Conservation (phyloP, 2,113 vertebrate genomes). For the Ammodytes dubius region DNA sequence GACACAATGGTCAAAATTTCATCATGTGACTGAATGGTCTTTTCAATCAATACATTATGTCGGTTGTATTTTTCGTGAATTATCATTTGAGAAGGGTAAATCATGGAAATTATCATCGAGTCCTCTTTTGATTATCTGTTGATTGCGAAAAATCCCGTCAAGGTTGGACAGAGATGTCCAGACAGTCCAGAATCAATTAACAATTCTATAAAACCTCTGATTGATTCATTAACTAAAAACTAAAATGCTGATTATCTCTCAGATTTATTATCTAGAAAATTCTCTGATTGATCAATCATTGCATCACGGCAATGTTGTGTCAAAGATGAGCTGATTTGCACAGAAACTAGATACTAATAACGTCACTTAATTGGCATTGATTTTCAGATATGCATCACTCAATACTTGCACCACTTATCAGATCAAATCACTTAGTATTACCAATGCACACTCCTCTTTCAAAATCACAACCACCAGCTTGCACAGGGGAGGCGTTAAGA, state of each 20-base stretch:
- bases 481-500: conserved; percentile 31
- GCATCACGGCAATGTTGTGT: not conserved
- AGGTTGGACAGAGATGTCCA: not conserved
- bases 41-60: not conserved
- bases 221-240: not conserved
- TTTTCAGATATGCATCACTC: not conserved
- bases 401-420: not conserved
- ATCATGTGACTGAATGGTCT: conserved; percentile 10
- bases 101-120: not conserved
- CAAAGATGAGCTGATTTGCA: not conserved
- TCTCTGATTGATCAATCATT: not conserved
- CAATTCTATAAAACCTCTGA: not conserved
- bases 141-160: not conserved
- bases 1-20: conserved; percentile 41
- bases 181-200: not conserved
- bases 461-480: conserved; percentile 18
- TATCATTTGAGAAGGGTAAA: not conserved
- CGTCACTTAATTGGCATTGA: not conserved
- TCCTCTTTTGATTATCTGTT: not conserved
- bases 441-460: not conserved
- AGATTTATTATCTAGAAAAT: not conserved
- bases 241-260: not conserved
- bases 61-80: not conserved
- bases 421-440: not conserved
- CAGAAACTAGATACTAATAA: not conserved